Evolutionary conservation across 1,140 invertebrate genomes (phyloP).

Genomic region (Charaxes varanes): DNA sequence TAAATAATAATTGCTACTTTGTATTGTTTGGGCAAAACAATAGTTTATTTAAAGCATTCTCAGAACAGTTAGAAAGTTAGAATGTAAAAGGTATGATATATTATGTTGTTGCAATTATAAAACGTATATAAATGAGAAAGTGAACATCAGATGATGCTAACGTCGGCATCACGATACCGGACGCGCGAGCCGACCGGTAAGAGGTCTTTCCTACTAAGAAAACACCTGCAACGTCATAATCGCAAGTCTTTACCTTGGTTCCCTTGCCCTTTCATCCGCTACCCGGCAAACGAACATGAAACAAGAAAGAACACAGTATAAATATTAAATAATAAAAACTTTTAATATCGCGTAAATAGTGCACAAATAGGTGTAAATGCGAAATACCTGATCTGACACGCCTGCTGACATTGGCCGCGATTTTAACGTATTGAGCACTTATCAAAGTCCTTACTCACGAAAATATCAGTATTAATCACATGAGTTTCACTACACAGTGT

Average conservation of each 20-base stretch:
- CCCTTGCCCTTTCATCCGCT: constrained; percentile 94
- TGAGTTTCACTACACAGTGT: constrained; percentile 61
- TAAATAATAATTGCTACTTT: too few relatives aligned
- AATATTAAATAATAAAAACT: constrained; percentile 26
- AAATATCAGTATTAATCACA: constrained; percentile 25
- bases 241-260: constrained; percentile 80
- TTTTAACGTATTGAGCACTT: constrained; percentile 62
- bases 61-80: background rate
- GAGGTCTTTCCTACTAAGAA: constrained; percentile 48
- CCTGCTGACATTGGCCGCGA: constrained; percentile 81
- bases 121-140: constrained; percentile 5
- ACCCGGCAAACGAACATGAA: constrained; percentile 71
- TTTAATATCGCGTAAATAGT: constrained; percentile 29
- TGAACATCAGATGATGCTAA: constrained; percentile 15
- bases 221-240: constrained; percentile 69
- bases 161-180: constrained; percentile 29
- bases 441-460: constrained; percentile 54
- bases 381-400: constrained; percentile 81
- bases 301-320: constrained; percentile 55
- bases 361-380: constrained; percentile 44
- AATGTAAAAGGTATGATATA: background rate
- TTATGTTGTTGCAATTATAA: background rate
- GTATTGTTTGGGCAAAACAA: too few relatives aligned
- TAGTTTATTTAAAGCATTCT: too few relatives aligned
- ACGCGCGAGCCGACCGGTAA: constrained; percentile 57